Evolutionary conservation across 1,140 invertebrate genomes (phyloP).

Genomic region (Drosophila ambigua): DNA sequence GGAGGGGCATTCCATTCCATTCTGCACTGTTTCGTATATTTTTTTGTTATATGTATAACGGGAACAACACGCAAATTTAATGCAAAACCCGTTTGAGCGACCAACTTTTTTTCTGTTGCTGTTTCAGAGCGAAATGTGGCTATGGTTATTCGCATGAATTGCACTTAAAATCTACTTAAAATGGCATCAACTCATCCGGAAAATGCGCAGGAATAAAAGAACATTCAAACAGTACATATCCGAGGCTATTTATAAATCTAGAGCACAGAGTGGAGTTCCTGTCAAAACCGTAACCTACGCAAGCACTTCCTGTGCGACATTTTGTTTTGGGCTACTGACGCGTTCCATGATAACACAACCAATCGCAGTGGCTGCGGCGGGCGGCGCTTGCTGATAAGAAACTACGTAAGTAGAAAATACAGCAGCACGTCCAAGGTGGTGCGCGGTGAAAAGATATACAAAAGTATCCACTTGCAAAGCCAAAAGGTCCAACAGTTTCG

Average conservation of each 20-base stretch:
- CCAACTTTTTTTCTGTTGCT: background rate
- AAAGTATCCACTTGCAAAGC: background rate
- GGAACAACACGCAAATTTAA: slow-evolving; percentile 12
- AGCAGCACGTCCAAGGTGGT: background rate
- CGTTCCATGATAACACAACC: slow-evolving; percentile 24
- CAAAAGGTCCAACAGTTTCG: slow-evolving; percentile 10
- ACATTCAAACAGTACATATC: background rate
- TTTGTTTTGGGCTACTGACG: slow-evolving; percentile 29
- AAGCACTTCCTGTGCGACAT: slow-evolving; percentile 46
- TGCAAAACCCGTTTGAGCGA: slow-evolving; percentile 41
- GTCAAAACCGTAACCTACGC: slow-evolving; percentile 11
- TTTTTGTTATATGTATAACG: slow-evolving; percentile 7
- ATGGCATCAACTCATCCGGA: slow-evolving; percentile 4
- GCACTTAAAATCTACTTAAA: slow-evolving; percentile 15
- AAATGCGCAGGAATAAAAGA: background rate
- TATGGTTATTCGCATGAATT: slow-evolving; percentile 1
- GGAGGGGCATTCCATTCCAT: background rate
- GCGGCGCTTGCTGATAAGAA: slow-evolving; percentile 16
- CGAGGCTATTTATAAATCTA: too few relatives aligned
- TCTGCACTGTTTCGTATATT: too few relatives aligned
- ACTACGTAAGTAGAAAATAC: background rate
- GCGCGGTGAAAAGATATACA: background rate
- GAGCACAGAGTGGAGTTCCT: slow-evolving; percentile 4
- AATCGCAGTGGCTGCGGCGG: background rate
- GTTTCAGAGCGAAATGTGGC: background rate